Evolutionary conservation across 2,113 vertebrate species (phyloP).

Genomic region (Larimichthys polyactis): DNA sequence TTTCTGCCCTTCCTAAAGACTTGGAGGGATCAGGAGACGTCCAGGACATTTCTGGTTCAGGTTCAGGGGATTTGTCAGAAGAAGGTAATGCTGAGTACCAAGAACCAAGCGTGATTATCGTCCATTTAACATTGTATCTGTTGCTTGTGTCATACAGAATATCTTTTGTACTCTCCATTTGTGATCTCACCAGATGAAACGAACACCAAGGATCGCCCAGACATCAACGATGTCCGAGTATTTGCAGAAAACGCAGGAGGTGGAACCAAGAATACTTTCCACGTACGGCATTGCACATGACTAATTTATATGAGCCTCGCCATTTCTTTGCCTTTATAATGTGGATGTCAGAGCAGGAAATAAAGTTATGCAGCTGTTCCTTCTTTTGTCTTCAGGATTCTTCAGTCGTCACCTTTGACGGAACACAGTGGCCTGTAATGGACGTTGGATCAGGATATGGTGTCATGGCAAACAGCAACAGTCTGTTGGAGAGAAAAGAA

Average conservation of each 20-base stretch:
- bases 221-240: neutral
- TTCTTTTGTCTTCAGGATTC: constrained; percentile 51
- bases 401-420: constrained; percentile 8
- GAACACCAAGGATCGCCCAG: neutral
- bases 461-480: constrained; percentile 56
- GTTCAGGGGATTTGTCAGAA: constrained; percentile 66
- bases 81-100: constrained; percentile 44
- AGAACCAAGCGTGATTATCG: neutral
- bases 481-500: constrained; percentile 87
- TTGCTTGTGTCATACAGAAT: neutral
- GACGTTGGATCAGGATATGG: neutral
- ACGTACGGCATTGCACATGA: constrained; percentile 10
- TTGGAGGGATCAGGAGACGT: constrained; percentile 86
- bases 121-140: neutral
- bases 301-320: neutral
- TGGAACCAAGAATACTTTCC: neutral
- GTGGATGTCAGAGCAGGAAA: neutral
- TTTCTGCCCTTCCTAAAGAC: constrained; percentile 79
- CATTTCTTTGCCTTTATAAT: constrained; percentile 3
- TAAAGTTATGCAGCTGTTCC: neutral
- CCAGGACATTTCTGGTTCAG: constrained; percentile 85
- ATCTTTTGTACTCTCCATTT: neutral
- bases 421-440: neutral
- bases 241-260: neutral
- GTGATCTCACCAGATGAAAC: neutral